Conservation (phyloP, 2,797 vertebrate species). For the Kryptolebias ocellatus region DNA sequence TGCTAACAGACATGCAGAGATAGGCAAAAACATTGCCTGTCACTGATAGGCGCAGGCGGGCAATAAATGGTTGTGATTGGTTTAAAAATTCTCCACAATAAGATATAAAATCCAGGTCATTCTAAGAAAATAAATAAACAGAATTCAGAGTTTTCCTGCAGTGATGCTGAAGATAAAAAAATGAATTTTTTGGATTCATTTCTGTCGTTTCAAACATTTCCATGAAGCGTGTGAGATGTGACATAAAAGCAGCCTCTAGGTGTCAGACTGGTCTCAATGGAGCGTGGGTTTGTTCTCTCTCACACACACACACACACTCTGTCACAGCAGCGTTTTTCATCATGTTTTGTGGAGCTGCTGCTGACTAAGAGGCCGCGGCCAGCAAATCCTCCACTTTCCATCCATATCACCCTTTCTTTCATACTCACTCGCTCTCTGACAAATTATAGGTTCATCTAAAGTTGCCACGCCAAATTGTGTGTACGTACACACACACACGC, state of each 20-base stretch:
- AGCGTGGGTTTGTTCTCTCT: not conserved
- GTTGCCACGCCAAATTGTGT: slow-evolving; percentile 58
- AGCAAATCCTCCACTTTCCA: slow-evolving; percentile 63
- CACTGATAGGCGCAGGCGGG: no score
- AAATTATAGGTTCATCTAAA: slow-evolving; percentile 70
- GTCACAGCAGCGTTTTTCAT: slow-evolving; percentile 65
- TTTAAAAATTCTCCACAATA: no score
- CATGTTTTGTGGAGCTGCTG: slow-evolving; percentile 62
- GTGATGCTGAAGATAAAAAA: no score
- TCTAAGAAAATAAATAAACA: no score
- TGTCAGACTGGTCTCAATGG: slow-evolving; percentile 63
- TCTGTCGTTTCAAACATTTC: not conserved
- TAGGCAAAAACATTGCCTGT: no score
- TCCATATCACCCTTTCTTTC: slow-evolving; percentile 59
- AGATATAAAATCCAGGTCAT: no score
- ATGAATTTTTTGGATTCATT: not conserved
- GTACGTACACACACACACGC: slow-evolving; percentile 26
- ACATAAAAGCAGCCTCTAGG: slow-evolving; percentile 43
- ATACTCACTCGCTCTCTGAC: slow-evolving; percentile 63
- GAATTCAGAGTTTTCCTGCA: no score
- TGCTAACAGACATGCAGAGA: no score
- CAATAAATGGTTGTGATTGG: no score
- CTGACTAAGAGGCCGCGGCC: slow-evolving; percentile 74
- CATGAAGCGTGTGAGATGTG: not conserved
- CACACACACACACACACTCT: slow-evolving; percentile 24